Base-by-base conservation (phyloP, 2,797 vertebrate genomes). In the Phoxinus dragarum region DNA sequence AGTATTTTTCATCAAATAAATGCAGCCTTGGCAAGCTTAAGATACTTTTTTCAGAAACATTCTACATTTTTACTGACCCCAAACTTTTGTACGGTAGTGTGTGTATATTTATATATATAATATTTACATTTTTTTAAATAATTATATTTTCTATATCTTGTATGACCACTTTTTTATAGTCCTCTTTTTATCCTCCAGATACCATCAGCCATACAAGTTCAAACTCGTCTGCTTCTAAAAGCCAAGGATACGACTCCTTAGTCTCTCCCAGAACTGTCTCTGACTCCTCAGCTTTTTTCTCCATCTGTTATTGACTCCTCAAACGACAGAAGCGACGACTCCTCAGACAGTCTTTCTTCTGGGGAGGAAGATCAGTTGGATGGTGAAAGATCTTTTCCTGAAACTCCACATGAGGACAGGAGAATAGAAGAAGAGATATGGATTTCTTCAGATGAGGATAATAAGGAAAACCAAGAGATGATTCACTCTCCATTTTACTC, bases 291-390 rank as follows among this genome's bases (percentile, higher is more conserved):
- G 10, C 52, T 31, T 89, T 89, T 87, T 21, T 84, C 83, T 56
- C 82, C 49, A 86, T 86, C 81, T 56, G 78, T 84, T 56, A 88
- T 61, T 78, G 91, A 88, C 86, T 96, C 95, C 23, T 96, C 95
- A 0, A 95, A 96, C 47, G 96, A 96, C 86, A 79, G 52, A 72
- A 97, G 94, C 0, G 95, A 96, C 0, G 94, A 90, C 84, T 96
- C 94, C 6, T 97, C 96, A 10, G 95, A 91, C 42, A 91, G 84
- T 3, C 87, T 88, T 34, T 90, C 75, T 52, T 92, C 90, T 27
- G 91, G 90, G 36, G 93, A 91, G 87, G 91, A 86, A 1, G 91
- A 89, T 19, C 86, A 92, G n/a, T 89, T 91, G 9, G 68, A 77
- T 6, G 80, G 69, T 6, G 77, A 80, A 90, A 8, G 88, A 89